Conservation (phyloP, 2,797 vertebrate genomes). For the Coilia nasus region DNA sequence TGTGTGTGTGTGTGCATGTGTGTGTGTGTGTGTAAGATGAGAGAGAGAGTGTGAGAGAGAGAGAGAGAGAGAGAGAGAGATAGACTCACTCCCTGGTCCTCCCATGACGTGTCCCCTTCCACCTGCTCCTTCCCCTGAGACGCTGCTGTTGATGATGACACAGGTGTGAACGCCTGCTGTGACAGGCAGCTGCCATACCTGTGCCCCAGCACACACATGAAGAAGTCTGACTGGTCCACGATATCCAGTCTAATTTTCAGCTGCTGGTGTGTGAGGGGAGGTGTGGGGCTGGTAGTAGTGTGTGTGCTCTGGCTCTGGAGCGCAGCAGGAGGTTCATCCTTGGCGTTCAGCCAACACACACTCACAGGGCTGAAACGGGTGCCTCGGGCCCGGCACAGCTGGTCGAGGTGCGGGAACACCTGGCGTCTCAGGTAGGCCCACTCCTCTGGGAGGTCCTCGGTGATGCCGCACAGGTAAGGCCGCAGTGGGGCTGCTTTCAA, state of each 20-base stretch:
- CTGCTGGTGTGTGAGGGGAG: slow-evolving; percentile 14
- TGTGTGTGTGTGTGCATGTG: no score
- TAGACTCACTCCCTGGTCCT: no score
- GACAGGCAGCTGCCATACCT: slow-evolving; percentile 52
- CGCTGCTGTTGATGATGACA: not conserved
- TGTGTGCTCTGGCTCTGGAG: not conserved
- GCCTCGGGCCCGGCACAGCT: slow-evolving; percentile 53
- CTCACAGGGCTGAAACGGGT: slow-evolving; percentile 60
- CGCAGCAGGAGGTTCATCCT: not conserved
- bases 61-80: slow-evolving; percentile 4
- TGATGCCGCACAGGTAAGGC: slow-evolving; percentile 51
- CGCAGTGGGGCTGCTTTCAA: slow-evolving; percentile 32
- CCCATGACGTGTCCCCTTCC: not conserved
- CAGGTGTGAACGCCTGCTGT: not conserved
- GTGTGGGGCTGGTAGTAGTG: not conserved
- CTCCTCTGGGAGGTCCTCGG: slow-evolving; percentile 54
- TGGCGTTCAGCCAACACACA: slow-evolving; percentile 30
- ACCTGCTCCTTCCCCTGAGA: not conserved
- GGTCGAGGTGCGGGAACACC: slow-evolving; percentile 62
- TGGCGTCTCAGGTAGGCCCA: slow-evolving; percentile 44
- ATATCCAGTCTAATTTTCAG: slow-evolving; percentile 61
- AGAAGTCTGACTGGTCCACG: slow-evolving; percentile 57
- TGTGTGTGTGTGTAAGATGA: no score
- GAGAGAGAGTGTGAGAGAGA: not conserved
- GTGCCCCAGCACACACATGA: slow-evolving; percentile 57